These are phyloP conservation scores for Synchiropus splendidus DNA, from an alignment of 2,113 vertebrate species.

Conservation along the genomic window DNA sequence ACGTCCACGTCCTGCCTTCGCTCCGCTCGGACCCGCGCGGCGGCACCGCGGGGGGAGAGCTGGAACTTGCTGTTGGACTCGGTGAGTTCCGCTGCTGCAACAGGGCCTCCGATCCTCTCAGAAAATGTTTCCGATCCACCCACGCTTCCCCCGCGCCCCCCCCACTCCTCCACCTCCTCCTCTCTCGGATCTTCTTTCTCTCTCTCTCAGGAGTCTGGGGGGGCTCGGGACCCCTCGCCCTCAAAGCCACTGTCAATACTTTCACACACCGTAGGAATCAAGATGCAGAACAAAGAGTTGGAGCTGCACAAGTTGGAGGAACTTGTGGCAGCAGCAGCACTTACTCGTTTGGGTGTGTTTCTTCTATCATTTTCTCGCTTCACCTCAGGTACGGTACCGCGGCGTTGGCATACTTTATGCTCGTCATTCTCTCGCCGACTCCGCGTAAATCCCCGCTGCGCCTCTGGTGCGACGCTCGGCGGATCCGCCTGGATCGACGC, in stretches of 20 bases:
- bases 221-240: too few relatives aligned
- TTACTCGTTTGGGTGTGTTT: conserved; percentile 84
- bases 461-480: conserved; percentile 40
- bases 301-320: too few relatives aligned
- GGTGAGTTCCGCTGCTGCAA: conserved; percentile 28
- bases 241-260: too few relatives aligned
- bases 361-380: conserved; percentile 83
- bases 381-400: conserved; percentile 68
- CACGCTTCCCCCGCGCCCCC: conserved; percentile 52
- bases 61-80: conserved; percentile 37
- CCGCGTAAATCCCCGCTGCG: conserved; percentile 46
- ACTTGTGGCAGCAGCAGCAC: too few relatives aligned
- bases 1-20: too few relatives aligned
- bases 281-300: too few relatives aligned
- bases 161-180: conserved; percentile 31
- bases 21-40: too few relatives aligned
- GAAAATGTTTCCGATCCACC: conserved; percentile 67
- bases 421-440: conserved; percentile 70
- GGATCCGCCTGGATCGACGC: conserved; percentile 13
- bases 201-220: too few relatives aligned
- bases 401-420: conserved; percentile 70
- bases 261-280: too few relatives aligned
- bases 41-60: conserved; percentile 10
- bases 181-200: conserved; percentile 18
- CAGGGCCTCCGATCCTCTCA: conserved; percentile 56